These are phyloP conservation scores for Hippocampus zosterae DNA, from an alignment of 2,113 vertebrate species.

Conservation along the genomic window DNA sequence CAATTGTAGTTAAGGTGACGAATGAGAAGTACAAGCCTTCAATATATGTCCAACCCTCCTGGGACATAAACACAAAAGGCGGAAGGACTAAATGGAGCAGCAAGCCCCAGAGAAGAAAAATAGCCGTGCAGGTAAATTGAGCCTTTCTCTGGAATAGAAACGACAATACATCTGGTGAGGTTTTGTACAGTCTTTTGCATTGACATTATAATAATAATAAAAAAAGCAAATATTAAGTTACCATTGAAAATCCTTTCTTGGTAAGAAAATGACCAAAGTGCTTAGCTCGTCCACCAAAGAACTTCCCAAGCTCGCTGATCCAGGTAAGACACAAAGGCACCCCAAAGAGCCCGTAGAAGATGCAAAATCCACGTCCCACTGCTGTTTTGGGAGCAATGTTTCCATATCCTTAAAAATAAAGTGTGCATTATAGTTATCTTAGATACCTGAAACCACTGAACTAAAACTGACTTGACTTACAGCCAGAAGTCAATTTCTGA, in stretches of 20 bases:
- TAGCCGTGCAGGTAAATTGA: constrained; percentile 91
- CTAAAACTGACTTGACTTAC: background rate
- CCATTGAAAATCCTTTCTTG: constrained; percentile 88
- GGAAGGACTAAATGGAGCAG: constrained; percentile 91
- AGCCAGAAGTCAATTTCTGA: background rate
- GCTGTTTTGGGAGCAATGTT: constrained; percentile 95
- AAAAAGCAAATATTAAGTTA: constrained; percentile 52
- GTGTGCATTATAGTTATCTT: no score
- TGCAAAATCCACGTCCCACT: constrained; percentile 88
- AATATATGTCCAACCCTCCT: constrained; percentile 91
- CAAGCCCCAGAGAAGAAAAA: constrained; percentile 93
- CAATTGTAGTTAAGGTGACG: constrained; percentile 94
- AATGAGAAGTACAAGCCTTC: constrained; percentile 97
- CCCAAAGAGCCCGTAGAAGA: constrained; percentile 96
- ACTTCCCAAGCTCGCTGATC: constrained; percentile 98
- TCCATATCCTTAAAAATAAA: constrained; percentile 81
- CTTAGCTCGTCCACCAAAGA: constrained; percentile 95
- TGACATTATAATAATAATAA: background rate
- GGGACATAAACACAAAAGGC: constrained; percentile 93
- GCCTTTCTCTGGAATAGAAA: constrained; percentile 81
- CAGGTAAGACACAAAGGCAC: constrained; percentile 92
- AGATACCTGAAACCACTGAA: background rate
- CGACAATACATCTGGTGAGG: constrained; percentile 1
- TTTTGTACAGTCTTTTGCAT: background rate
- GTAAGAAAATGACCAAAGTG: constrained; percentile 90